A percentile compares a stretch with the other conserved stretches of the same genome.
Conservation (phyloP, 1,140 invertebrate species). For the Microvelia longipes region DNA sequence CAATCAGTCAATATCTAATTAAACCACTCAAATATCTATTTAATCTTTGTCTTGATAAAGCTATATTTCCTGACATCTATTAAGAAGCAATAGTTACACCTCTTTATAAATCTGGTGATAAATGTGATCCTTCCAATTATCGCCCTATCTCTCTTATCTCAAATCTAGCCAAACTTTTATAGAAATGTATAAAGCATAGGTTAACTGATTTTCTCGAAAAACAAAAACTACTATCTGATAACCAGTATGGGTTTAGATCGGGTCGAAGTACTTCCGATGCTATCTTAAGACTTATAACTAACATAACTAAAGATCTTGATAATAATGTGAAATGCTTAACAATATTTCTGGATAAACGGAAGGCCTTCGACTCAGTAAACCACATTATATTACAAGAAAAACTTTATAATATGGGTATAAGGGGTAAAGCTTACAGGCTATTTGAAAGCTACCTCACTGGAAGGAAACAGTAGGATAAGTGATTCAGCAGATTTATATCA, state of each 20-base stretch:
- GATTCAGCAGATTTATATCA: background rate
- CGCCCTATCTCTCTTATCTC: background rate
- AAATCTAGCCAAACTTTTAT: background rate
- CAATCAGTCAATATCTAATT: background rate
- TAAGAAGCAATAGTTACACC: background rate
- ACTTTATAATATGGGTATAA: background rate
- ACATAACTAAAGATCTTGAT: background rate
- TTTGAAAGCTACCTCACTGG: background rate
- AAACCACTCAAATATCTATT: background rate
- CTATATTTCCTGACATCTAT: background rate
- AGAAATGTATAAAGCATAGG: background rate
- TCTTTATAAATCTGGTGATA: background rate
- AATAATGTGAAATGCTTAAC: background rate
- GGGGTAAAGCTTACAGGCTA: background rate
- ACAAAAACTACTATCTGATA: background rate
- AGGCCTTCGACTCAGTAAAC: background rate
- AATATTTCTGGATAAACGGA: background rate
- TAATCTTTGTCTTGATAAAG: background rate
- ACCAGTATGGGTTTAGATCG: background rate
- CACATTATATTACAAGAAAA: background rate
- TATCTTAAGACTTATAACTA: background rate
- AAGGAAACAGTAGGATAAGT: background rate
- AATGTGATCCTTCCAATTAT: background rate
- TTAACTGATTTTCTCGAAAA: background rate
- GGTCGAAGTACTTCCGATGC: background rate